Percentiles rank a stretch among this genome's conserved stretches.
Evolutionary conservation across 37 sponge, comb jelly and placozoan genomes (phyloP).

Genomic region (Agelas oroides): DNA sequence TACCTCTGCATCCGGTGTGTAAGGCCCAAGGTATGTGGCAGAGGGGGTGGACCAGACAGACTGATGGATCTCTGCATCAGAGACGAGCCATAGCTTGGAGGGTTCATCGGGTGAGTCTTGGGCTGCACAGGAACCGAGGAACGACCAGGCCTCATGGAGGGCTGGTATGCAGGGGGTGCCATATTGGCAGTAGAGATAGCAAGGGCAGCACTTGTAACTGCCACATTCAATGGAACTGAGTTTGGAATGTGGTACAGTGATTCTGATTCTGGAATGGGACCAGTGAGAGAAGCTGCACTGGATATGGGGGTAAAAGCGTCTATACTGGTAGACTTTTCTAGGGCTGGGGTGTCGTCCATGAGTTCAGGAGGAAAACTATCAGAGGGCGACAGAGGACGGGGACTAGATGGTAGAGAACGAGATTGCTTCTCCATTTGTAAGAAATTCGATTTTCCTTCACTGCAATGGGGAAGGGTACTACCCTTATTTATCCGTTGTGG

Average conservation of each 20-base stretch:
- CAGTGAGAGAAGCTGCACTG: background rate
- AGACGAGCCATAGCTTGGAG: constrained; percentile 7
- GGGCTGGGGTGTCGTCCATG: constrained; percentile 36
- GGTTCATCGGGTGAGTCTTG: constrained; percentile 28
- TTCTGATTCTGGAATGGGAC: background rate
- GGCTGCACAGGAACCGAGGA: background rate
- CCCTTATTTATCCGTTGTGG: background rate
- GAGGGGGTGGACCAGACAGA: background rate
- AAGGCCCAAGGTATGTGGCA: no score
- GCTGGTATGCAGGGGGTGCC: no score
- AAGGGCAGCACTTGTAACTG: no score
- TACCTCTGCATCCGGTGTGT: no score
- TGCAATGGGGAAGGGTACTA: constrained; percentile 13
- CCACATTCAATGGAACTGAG: no score
- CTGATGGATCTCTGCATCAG: constrained; percentile 36
- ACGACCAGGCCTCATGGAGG: background rate
- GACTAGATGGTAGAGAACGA: constrained; percentile 62
- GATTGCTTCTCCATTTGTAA: constrained; percentile 17
- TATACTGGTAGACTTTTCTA: background rate
- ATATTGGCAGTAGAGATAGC: no score
- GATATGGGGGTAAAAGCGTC: background rate
- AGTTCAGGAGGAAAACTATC: constrained; percentile 25
- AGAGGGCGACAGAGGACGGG: constrained; percentile 33
- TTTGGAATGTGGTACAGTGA: background rate
- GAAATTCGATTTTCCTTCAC: background rate